These are phyloP conservation scores for Caenorhabditis panamensis DNA, from an alignment of 2,888 invertebrate species.

Conservation along the genomic window DNA sequence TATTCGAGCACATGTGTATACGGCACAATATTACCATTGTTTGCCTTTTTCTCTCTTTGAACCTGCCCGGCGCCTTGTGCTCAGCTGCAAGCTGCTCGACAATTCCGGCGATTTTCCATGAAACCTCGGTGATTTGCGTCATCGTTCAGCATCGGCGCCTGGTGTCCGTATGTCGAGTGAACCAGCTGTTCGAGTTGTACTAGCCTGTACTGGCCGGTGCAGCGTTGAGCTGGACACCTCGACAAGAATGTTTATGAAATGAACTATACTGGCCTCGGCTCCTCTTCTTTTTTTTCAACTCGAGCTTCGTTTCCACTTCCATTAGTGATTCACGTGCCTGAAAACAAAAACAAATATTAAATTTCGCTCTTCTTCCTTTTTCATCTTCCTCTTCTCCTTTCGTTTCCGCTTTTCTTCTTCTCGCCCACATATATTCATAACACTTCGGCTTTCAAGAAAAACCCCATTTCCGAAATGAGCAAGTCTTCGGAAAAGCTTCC, in stretches of 20 bases:
- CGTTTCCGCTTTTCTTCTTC: conserved; percentile 29
- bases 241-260: no score
- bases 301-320: conserved; percentile 15
- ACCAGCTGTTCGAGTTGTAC: conserved; percentile 1
- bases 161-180: conserved; percentile 19
- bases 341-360: conserved; percentile 55
- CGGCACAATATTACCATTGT: conserved; percentile 46
- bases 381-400: conserved; percentile 24
- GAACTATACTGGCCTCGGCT: not conserved
- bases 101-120: not conserved
- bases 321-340: conserved; percentile 14
- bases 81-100: not conserved
- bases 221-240: not conserved
- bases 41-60: conserved; percentile 48
- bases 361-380: conserved; percentile 43
- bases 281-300: not conserved
- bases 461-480: conserved; percentile 47
- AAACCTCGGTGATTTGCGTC: conserved; percentile 27
- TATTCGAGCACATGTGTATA: conserved; percentile 26
- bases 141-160: conserved; percentile 15
- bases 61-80: conserved; percentile 19
- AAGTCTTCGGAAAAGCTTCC: conserved; percentile 16
- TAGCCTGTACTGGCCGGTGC: not conserved
- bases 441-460: conserved; percentile 40
- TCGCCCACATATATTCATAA: conserved; percentile 49